Percentiles rank a stretch among this genome's conserved stretches.
Evolutionary conservation across 2,888 invertebrate genomes (phyloP).

Genomic region (Mycalesis mineus): DNA sequence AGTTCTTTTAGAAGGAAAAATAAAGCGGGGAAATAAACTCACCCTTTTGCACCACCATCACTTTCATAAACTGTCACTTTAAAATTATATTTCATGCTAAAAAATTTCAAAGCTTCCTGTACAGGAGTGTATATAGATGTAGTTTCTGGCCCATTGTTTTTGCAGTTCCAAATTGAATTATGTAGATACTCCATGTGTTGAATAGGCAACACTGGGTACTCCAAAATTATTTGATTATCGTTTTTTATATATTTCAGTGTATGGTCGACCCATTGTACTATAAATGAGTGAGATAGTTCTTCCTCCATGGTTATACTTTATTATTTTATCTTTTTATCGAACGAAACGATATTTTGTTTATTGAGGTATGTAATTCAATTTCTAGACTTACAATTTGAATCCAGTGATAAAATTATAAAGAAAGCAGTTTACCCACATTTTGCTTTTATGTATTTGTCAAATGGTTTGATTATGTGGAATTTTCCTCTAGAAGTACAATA

Average conservation of each 20-base stretch:
- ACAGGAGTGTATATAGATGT: conserved; percentile 37
- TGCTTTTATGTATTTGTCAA: no score
- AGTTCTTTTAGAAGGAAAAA: no score
- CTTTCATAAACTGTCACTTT: conserved; percentile 19
- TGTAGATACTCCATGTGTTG: conserved; percentile 37
- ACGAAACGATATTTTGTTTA: no score
- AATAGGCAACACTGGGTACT: conserved; percentile 40
- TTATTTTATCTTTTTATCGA: no score
- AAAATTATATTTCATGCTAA: conserved; percentile 28
- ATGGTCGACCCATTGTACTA: conserved; percentile 36
- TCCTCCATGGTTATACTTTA: conserved; percentile 7
- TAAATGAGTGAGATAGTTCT: conserved; percentile 30
- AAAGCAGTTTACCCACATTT: no score
- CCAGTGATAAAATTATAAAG: no score
- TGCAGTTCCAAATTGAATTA: conserved; percentile 30
- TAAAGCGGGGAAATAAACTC: no score
- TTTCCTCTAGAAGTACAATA: no score
- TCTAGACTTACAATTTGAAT: no score
- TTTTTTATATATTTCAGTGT: conserved; percentile 46
- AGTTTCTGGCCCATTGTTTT: conserved; percentile 26
- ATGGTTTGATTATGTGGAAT: no score
- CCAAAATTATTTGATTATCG: conserved; percentile 25
- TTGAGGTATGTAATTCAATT: no score
- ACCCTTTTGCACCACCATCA: conserved; percentile 22
- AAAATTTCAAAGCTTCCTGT: conserved; percentile 37